Conservation (phyloP, 2,113 vertebrate species). For the Sinocyclocheilus grahami region DNA sequence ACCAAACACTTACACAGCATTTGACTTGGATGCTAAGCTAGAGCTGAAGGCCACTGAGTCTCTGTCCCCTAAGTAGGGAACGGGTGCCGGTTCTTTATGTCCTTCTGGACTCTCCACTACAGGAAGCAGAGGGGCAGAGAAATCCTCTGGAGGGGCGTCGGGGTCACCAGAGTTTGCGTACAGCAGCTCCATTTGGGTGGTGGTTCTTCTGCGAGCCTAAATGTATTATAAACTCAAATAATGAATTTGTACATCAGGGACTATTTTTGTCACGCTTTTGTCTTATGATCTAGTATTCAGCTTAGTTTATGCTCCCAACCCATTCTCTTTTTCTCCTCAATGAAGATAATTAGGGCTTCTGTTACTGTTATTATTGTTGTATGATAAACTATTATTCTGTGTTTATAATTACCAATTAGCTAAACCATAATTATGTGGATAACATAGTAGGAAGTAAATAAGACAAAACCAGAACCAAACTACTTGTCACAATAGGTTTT, state of each 20-base stretch:
- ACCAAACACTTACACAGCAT: slow-evolving; percentile 83
- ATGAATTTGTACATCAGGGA: background rate
- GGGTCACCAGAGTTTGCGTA: slow-evolving; percentile 87
- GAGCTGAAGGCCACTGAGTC: slow-evolving; percentile 77
- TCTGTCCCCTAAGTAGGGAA: slow-evolving; percentile 70
- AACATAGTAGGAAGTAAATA: background rate
- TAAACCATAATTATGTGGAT: background rate
- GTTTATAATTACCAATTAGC: background rate
- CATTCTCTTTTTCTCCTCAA: background rate
- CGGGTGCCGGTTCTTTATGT: slow-evolving; percentile 68
- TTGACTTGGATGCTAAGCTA: slow-evolving; percentile 80
- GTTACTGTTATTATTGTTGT: background rate
- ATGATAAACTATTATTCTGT: background rate
- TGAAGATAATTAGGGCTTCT: background rate
- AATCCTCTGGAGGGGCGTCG: slow-evolving; percentile 78
- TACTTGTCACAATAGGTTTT: background rate
- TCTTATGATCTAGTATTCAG: background rate
- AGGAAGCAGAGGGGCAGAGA: slow-evolving; percentile 73
- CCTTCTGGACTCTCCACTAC: slow-evolving; percentile 77
- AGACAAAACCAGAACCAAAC: background rate
- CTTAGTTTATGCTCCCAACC: background rate
- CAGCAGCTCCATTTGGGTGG: slow-evolving; percentile 96
- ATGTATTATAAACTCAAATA: background rate
- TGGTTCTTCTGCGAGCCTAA: slow-evolving; percentile 92
- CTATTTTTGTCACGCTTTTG: background rate